Base-by-base conservation (phyloP, 2,797 vertebrate species). In the Saxicola maurus region DNA sequence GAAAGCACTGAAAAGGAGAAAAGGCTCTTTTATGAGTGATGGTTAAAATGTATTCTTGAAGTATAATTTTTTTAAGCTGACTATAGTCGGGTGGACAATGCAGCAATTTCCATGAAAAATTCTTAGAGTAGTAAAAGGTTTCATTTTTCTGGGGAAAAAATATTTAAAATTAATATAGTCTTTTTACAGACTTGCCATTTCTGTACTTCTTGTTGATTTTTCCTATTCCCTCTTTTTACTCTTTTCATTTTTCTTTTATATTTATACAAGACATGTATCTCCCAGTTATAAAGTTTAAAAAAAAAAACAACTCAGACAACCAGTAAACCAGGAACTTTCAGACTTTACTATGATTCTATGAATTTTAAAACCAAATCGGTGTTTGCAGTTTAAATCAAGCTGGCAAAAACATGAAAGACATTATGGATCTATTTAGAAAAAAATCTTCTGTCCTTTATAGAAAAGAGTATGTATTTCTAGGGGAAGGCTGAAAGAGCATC, bases 81-180 rank as follows among this genome's bases (percentile, higher is more conserved):
- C 73, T 75, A 15, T 45, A 56, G 59, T 66, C 1, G 0, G 35
- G 31, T 62, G 82, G 73, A 76, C 64, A 79, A 67, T 74, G 31
- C 23, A 57, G 57, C 64, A 74, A 69, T 91, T 92, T 85, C 67
- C 27, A 23, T 79, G 84, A 87, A 94, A 87, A 87, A 91, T 87
- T 86, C 52, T 73, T 38, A 42, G 13, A 46, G 20, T 25, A n/a
- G 45, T 49, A 68, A 82, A 89, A 87, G 33, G 35, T 20, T 86
- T 73, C 69, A 61, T 87, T 53, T 82, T 83, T 40, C 3, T 55
- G 23, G 6, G 17, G 8, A 3, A 6, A 6, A 14, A 25, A 51
- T 9, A 51, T 18, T 40, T 31, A 2, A 82, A 86, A 85, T 55
- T 55, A 86, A 80, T 82, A 52, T 33, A 56, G 27, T 46, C 19